Base-by-base conservation (phyloP, 2,113 vertebrate species). In the Anthoscopus minutus region DNA sequence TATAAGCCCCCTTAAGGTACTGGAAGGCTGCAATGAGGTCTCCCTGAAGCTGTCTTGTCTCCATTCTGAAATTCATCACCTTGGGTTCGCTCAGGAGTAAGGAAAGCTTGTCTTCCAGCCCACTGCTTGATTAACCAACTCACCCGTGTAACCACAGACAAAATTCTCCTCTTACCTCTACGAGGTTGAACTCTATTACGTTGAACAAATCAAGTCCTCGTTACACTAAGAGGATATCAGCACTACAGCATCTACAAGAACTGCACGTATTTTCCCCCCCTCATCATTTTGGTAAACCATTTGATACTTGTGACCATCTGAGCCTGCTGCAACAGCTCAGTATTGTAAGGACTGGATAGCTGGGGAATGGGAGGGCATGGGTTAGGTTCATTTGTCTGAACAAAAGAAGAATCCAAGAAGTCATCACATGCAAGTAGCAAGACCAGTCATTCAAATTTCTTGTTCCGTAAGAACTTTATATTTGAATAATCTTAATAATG, bases 231-330 rank as follows among this genome's bases (percentile, higher is more conserved):
- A 70, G 10, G 42, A 88, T 22, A 18, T 7, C 3, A 37, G 23
- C 28, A 61, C 58, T 10, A 40, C 5, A 77, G 56, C 40, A 64
- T 5, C 70, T 19, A 64, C 8, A 23, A 82, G 30, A 79, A 31
- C 19, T 40, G 57, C 25, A 11, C 2, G 2, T 11, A 15, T 6
- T 17, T 21, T 12, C 9, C 22, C 1, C 1, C 1, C 5, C 9
- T 31, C 4, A 13, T 17, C 19, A 33, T 40, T 84, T 64, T 45
- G 57, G 37, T 50, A 60, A 67, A 64, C 5, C 8, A 15, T 44
- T 77, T 58, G 44, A 72, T 62, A n/a, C 11, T 44, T 71, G 17
- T 44, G 18, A 47, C 7, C 57, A 79, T 9, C 33, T 30, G 21
- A 76, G 65, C 51, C n/a, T 53, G 40, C 31, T 66, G 37, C 45